These are phyloP conservation scores for Plectrocnemia conspersa DNA, from an alignment of 1,140 invertebrate genomes.

Conservation along the genomic window DNA sequence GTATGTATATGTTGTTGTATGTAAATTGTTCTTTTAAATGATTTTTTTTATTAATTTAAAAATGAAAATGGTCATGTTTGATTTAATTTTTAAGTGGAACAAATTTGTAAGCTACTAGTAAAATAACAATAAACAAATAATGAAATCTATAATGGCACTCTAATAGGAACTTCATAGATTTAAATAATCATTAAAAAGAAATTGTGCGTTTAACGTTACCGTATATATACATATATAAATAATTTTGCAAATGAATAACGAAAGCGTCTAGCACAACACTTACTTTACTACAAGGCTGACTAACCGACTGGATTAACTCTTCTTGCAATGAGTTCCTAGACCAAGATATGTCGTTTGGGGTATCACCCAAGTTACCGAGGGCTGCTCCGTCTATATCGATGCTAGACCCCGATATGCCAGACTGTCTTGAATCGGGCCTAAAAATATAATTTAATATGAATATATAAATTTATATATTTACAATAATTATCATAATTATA, in stretches of 20 bases:
- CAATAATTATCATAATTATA: slow-evolving; percentile 1
- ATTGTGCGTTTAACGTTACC: not conserved
- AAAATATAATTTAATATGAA: slow-evolving; percentile 20
- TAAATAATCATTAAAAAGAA: not conserved
- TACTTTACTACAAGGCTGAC: slow-evolving; percentile 33
- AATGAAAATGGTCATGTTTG: too few species aligned
- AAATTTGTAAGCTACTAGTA: too few species aligned
- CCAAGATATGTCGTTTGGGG: slow-evolving; percentile 53
- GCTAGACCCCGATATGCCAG: slow-evolving; percentile 29
- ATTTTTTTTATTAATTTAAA: too few species aligned
- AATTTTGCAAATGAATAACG: slow-evolving; percentile 2
- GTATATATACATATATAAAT: not conserved
- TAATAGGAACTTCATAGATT: not conserved
- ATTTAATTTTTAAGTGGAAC: too few species aligned
- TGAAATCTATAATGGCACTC: too few species aligned
- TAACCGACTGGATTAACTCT: slow-evolving; percentile 59
- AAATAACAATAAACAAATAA: too few species aligned
- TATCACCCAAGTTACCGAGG: slow-evolving; percentile 42
- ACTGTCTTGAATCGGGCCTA: slow-evolving; percentile 49
- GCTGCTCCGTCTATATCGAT: slow-evolving; percentile 41
- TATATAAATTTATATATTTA: not conserved
- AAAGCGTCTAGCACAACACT: slow-evolving; percentile 27
- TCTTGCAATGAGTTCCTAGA: slow-evolving; percentile 63
- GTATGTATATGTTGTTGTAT: too few species aligned
- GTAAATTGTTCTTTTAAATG: too few species aligned